Evolutionary conservation across 2,888 invertebrate genomes (phyloP).

Genomic region (Hirtodrosophila trivittata): DNA sequence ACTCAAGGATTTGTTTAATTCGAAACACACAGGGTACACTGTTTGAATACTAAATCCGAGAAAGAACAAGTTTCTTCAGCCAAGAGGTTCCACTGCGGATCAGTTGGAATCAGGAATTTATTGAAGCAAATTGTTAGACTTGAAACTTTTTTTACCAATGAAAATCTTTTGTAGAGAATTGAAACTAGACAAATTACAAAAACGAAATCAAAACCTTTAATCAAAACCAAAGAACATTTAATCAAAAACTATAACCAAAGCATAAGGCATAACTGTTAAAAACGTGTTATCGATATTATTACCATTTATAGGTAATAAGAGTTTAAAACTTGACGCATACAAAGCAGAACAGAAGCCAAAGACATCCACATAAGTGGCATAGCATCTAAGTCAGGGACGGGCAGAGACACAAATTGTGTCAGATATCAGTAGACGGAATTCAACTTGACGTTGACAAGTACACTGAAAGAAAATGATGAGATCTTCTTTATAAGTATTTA

Average conservation of each 20-base stretch:
- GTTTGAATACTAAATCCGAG: slow-evolving; percentile 31
- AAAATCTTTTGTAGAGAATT: slow-evolving; percentile 62
- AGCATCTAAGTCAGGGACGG: slow-evolving; percentile 1
- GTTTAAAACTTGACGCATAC: slow-evolving; percentile 53
- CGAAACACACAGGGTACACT: slow-evolving; percentile 62
- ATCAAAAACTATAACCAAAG: slow-evolving; percentile 70
- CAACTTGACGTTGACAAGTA: no score
- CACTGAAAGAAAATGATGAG: no score
- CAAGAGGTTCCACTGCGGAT: slow-evolving; percentile 50
- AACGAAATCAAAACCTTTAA: slow-evolving; percentile 33
- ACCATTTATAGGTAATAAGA: slow-evolving; percentile 62
- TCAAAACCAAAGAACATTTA: slow-evolving; percentile 71
- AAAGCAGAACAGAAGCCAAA: slow-evolving; percentile 65
- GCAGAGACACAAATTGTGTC: no score
- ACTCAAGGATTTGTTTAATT: slow-evolving; percentile 23
- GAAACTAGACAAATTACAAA: slow-evolving; percentile 33
- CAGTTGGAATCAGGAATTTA: slow-evolving; percentile 75
- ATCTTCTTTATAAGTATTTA: no score
- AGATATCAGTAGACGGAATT: no score
- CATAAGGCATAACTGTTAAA: slow-evolving; percentile 64
- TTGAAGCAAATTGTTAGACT: slow-evolving; percentile 78
- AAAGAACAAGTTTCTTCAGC: slow-evolving; percentile 48
- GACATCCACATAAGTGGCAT: slow-evolving; percentile 62
- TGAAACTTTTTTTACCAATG: slow-evolving; percentile 71
- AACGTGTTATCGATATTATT: slow-evolving; percentile 65